Evolutionary conservation across 1,140 invertebrate genomes (phyloP).

Genomic region (Drosophila kohkoa): DNA sequence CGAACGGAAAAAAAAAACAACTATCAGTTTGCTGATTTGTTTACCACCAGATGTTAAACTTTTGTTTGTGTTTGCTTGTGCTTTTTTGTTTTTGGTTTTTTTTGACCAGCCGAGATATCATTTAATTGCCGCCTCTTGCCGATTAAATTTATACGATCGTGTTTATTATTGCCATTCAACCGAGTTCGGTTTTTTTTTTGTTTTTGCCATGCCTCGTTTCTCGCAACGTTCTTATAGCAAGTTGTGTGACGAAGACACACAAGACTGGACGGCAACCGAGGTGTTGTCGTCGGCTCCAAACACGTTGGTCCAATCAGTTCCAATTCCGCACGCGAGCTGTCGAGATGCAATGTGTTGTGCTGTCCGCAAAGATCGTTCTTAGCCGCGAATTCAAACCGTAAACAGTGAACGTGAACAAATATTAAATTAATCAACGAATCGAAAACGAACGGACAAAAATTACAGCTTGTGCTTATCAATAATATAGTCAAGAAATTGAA

Average conservation of each 20-base stretch:
- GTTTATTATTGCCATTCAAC: slow-evolving; percentile 18
- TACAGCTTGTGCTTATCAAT: slow-evolving; percentile 8
- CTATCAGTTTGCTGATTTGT: slow-evolving; percentile 20
- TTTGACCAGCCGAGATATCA: background rate
- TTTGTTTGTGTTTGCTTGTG: background rate
- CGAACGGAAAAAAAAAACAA: background rate
- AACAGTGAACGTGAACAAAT: background rate
- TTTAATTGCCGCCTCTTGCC: slow-evolving; percentile 36
- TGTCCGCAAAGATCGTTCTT: slow-evolving; percentile 7
- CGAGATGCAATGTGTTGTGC: slow-evolving; percentile 38
- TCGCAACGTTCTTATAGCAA: slow-evolving; percentile 15
- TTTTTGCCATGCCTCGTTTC: background rate
- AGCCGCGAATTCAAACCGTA: slow-evolving; percentile 5
- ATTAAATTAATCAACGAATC: slow-evolving; percentile 10
- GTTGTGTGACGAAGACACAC: background rate
- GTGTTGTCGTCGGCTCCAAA: slow-evolving; percentile 10
- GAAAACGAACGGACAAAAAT: background rate
- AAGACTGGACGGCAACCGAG: slow-evolving; percentile 31
- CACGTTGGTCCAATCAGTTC: slow-evolving; percentile 12
- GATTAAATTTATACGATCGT: slow-evolving; percentile 48
- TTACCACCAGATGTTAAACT: slow-evolving; percentile 13
- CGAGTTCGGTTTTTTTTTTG: slow-evolving; percentile 9
- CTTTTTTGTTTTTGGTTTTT: background rate
- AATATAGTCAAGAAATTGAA: background rate
- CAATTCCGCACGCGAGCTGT: slow-evolving; percentile 38